Evolutionary conservation across 2,888 invertebrate species (phyloP).

Genomic region (Drosophila formosana): DNA sequence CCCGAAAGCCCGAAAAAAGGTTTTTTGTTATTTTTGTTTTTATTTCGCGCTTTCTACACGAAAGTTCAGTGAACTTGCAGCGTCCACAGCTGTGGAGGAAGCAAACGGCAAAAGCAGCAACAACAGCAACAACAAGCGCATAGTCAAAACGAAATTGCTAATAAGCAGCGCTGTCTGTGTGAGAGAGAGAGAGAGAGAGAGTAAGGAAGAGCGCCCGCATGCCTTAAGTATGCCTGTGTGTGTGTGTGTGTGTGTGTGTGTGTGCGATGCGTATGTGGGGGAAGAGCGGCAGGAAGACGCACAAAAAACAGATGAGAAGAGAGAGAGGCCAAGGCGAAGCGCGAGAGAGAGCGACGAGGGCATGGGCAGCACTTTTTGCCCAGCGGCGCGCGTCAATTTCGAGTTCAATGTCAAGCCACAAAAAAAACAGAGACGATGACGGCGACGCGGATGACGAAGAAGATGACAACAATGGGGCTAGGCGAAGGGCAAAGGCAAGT

Average conservation of each 20-base stretch:
- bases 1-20: conserved; percentile 46
- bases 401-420: conserved; percentile 81
- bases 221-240: neutral
- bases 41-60: conserved; percentile 68
- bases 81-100: conserved; percentile 65
- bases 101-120: conserved; percentile 50
- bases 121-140: conserved; percentile 38
- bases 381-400: conserved; percentile 75
- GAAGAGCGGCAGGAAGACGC: conserved; percentile 26
- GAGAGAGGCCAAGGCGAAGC: conserved; percentile 9
- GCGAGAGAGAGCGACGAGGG: conserved; percentile 10
- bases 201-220: conserved; percentile 31
- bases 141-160: conserved; percentile 70
- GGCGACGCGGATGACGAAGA: conserved; percentile 11
- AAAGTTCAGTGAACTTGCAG: conserved; percentile 74
- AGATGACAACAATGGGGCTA: conserved; percentile 5
- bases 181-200: conserved; percentile 11
- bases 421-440: conserved; percentile 44
- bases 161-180: conserved; percentile 44
- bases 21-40: conserved; percentile 7
- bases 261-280: conserved; percentile 33
- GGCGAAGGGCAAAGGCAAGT: conserved; percentile 11
- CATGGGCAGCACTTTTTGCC: conserved; percentile 57
- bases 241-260: neutral
- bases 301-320: conserved; percentile 9